Conservation (phyloP, 1,140 invertebrate genomes). For the Marisa cornuarietis region DNA sequence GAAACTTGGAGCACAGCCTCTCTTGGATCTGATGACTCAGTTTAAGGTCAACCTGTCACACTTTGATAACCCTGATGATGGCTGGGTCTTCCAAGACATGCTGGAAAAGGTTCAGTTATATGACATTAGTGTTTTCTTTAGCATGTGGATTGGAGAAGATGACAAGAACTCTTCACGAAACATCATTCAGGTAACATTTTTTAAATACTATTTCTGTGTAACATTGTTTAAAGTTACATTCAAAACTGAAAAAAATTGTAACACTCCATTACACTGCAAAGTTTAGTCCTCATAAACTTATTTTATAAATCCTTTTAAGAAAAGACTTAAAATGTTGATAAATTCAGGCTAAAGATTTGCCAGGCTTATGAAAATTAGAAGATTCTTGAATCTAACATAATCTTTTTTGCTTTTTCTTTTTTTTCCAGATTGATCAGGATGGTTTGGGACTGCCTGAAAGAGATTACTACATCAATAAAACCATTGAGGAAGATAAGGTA, state of each 20-base stretch:
- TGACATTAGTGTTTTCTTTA: slow-evolving; percentile 77
- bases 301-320: too few species aligned
- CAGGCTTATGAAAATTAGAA: too few species aligned
- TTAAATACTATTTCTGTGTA: too few species aligned
- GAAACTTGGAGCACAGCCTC: slow-evolving; percentile 80
- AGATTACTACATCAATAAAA: slow-evolving; percentile 91
- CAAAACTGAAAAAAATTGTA: too few species aligned
- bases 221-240: too few species aligned
- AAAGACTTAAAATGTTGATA: too few species aligned
- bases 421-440: slow-evolving; percentile 88
- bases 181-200: slow-evolving; percentile 78
- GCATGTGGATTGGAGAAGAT: slow-evolving; percentile 91
- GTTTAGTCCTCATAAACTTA: too few species aligned
- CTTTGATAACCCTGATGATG: slow-evolving; percentile 66
- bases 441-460: slow-evolving; percentile 85
- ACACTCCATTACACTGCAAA: too few species aligned
- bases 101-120: slow-evolving; percentile 86
- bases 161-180: slow-evolving; percentile 89
- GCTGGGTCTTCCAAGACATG: slow-evolving; percentile 81
- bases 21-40: slow-evolving; percentile 82
- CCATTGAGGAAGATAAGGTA: slow-evolving; percentile 67
- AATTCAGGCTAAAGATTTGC: too few species aligned
- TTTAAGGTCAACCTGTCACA: slow-evolving; percentile 70
- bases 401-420: slow-evolving; percentile 13
- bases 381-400: too few species aligned